These are phyloP conservation scores for Darevskia mixta DNA, from an alignment of 2,797 vertebrate species.

Conservation along the genomic window DNA sequence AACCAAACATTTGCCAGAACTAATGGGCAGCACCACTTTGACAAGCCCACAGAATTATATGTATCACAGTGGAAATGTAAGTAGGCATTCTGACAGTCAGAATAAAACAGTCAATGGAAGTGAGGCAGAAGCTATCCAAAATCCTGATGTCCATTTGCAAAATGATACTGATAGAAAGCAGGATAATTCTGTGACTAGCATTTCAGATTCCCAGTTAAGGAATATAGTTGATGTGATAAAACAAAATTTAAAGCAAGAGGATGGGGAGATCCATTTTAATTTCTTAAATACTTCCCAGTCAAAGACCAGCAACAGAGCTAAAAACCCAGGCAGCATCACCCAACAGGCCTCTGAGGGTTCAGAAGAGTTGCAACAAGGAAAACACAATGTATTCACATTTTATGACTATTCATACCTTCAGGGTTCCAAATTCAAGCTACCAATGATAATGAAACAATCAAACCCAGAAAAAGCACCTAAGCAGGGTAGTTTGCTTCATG, in stretches of 20 bases:
- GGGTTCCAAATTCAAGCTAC: constrained; percentile 81
- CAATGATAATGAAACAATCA: constrained; percentile 75
- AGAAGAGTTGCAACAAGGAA: constrained; percentile 78
- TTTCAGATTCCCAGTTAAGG: constrained; percentile 68
- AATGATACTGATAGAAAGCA: constrained; percentile 75
- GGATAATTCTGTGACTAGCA: constrained; percentile 71
- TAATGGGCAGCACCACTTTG: constrained; percentile 79
- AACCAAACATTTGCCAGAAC: constrained; percentile 90
- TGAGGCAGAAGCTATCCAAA: constrained; percentile 85
- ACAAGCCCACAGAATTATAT: constrained; percentile 73
- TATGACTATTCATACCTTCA: constrained; percentile 85
- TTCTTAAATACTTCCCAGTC: constrained; percentile 72
- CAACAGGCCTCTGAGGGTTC: constrained; percentile 63
- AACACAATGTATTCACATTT: constrained; percentile 80
- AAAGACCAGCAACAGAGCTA: constrained; percentile 73
- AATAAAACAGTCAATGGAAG: constrained; percentile 94
- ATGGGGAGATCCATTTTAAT: constrained; percentile 60
- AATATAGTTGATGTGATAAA: constrained; percentile 68
- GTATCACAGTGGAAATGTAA: constrained; percentile 78
- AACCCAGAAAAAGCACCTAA: constrained; percentile 74
- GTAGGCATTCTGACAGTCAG: constrained; percentile 89
- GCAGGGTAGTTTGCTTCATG: constrained; percentile 70
- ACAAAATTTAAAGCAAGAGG: constrained; percentile 72
- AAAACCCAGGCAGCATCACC: constrained; percentile 71
- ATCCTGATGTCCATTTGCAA: constrained; percentile 84